phyloP scores from a whole-genome alignment of 2,797 vertebrate genomes.

The Nannoperca obscura region DNA sequence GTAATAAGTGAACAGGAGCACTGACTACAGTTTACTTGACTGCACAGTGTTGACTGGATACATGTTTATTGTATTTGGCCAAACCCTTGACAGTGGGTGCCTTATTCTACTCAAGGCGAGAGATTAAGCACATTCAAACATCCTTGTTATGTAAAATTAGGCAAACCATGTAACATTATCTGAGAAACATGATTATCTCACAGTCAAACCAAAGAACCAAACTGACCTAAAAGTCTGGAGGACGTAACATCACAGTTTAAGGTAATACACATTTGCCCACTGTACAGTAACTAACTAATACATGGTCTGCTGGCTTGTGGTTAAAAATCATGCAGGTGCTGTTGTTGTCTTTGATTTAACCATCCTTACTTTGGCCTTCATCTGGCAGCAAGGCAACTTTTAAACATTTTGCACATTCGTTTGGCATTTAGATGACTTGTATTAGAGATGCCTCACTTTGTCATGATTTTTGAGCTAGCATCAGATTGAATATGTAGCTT shows the following conservation, averaged over 20 bases:
- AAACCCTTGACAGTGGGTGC: slow-evolving; percentile 3
- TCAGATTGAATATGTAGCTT: too few species aligned
- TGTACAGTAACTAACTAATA: neutral
- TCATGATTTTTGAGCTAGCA: neutral
- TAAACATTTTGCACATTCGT: neutral
- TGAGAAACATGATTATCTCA: neutral
- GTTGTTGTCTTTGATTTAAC: neutral
- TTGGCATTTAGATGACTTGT: neutral
- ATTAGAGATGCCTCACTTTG: neutral
- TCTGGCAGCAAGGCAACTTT: neutral
- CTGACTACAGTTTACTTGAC: slow-evolving; percentile 34
- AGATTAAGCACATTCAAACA: neutral
- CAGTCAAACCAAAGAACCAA: fast-evolving
- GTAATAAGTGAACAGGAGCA: slow-evolving; percentile 44
- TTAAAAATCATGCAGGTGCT: neutral
- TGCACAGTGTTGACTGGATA: slow-evolving; percentile 50
- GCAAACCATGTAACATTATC: neutral
- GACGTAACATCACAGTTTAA: neutral
- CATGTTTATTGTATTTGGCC: neutral
- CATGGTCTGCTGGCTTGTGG: neutral
- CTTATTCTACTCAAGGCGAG: neutral
- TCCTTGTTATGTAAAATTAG: neutral
- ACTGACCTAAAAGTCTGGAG: neutral
- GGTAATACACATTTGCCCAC: neutral
- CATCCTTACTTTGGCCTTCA: neutral